Evolutionary conservation across 2,888 invertebrate genomes (phyloP), one percentile per base, ranked within the genome.

Genomic region (Amiota minor): DNA sequence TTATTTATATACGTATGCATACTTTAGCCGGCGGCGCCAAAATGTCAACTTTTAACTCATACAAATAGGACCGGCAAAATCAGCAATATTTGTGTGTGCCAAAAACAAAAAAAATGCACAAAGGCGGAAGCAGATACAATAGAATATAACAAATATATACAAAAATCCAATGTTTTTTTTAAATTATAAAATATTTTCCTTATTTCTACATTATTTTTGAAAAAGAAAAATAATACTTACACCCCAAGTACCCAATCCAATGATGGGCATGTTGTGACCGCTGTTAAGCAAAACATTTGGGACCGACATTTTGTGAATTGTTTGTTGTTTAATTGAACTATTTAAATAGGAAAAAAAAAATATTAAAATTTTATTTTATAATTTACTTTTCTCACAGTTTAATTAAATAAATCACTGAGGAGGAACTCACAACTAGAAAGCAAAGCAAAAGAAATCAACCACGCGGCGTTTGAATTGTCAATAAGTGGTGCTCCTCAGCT

Each of bases 241-340:
- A 90, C 93, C 92, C 94, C 94, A 95, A 2, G 95, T 95, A 16
- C 95, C 95, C 18, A 95, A 89, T 1, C 95, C 95, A 1, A 95
- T 85, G 8, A 92, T 91, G 0, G 95, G 95, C 76, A 93, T 91
- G 76, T 91, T 90, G 46, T 86, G 74, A 0, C 93, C 94, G 82
- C 93, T 93, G 80, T 90, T 91, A 14, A 95, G 90, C 74, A 91
- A 91, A 0, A 94, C 86, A 72, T 81, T 89, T 9, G 92, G 92
- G 56, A 91, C 89, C 64, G 79, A 72, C 84, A 83, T 83, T 69
- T 71, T 75, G 9, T n/a, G n/a, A 1, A 14, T 16, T 23, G 20
- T 6, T 10, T 50, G n/a, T 61, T 23, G 16, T 64, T 69, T 11
- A 23, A 59, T 69, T 20, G 35, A 35, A 8, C 35, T 35, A 14